Evolutionary conservation across 1,140 invertebrate genomes (phyloP), one percentile per base, ranked within the genome.

Genomic region (Macrocentrus cingulum): DNA sequence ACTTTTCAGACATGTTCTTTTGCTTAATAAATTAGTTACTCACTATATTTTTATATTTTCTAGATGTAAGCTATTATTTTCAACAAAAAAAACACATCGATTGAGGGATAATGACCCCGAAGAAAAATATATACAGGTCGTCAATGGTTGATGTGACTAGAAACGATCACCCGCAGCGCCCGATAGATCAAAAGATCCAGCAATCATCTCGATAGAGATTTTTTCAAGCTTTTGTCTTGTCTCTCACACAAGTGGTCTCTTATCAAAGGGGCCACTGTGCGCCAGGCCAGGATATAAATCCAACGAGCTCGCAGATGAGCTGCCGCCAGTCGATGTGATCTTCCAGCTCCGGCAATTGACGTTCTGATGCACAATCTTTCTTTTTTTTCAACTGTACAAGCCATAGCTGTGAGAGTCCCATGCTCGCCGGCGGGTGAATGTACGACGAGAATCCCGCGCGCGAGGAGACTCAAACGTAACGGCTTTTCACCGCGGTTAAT

Each of bases 401-500:
- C 23, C 9, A 49, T 7, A 11, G 23, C 5, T 41, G 16, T 41
- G 7, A 8, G 15, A 45, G 42, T 7, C 39, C 15, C 13, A 6
- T 1, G 29, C 2, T 29, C 45, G 13, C 8, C 42, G 19, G 23
- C 20, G 45, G 54, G 54, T 56, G 54, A 56, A 56, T 20, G 54
- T 56, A 56, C 54, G 45, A 56, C 32, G 44, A 39, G 13, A 15
- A 49, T 49, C 34, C 36, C 54, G n/a, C 23, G 34, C 46, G 53
- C 46, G 15, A 36, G 15, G 36, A 39, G 36, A n/a, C 19, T 15
- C 34, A 56, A 56, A 56, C 45, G 34, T 56, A 56, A 56, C 54
- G 54, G 54, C 34, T 56, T 56, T 56, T 56, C 45, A 49, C 19
- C 20, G 54, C 45, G 45, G 45, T 44, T 56, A 56, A 56, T 56